Evolutionary conservation across 2,797 vertebrate species (phyloP).

Genomic region (Catostomus latipinnis): DNA sequence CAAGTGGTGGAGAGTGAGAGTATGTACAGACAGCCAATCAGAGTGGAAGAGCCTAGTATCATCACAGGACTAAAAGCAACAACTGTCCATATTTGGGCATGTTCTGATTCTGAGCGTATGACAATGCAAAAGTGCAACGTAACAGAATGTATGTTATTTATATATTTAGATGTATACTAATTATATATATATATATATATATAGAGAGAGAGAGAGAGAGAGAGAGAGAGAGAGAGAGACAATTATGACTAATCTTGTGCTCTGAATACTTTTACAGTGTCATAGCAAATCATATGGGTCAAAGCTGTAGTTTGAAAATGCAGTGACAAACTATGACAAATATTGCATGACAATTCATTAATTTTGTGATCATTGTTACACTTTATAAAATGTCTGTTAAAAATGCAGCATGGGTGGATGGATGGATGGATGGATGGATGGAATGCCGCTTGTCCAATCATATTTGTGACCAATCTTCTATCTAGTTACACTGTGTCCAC

Average conservation of each 20-base stretch:
- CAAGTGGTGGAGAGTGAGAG: background rate
- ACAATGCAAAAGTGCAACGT: conserved; percentile 21
- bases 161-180: too few species aligned
- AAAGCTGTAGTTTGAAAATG: background rate
- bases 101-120: conserved; percentile 34
- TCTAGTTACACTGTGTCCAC: too few species aligned
- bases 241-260: background rate
- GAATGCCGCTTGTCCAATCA: too few species aligned
- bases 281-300: background rate
- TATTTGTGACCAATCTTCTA: too few species aligned
- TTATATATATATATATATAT: background rate
- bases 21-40: conserved; percentile 50
- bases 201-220: too few species aligned
- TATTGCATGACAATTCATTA: too few species aligned
- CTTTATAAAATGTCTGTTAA: background rate
- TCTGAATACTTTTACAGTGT: background rate
- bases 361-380: background rate
- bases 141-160: conserved; percentile 4
- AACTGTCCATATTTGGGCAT: conserved; percentile 61
- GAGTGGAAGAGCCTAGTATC: conserved; percentile 50
- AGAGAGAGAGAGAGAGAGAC: background rate
- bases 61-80: conserved; percentile 54
- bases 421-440: too few species aligned
- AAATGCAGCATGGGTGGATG: too few species aligned
- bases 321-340: too few species aligned